Evolutionary conservation across 2,113 vertebrate genomes (phyloP), one percentile per base, ranked within the genome.

Genomic region (Suncus etruscus): DNA sequence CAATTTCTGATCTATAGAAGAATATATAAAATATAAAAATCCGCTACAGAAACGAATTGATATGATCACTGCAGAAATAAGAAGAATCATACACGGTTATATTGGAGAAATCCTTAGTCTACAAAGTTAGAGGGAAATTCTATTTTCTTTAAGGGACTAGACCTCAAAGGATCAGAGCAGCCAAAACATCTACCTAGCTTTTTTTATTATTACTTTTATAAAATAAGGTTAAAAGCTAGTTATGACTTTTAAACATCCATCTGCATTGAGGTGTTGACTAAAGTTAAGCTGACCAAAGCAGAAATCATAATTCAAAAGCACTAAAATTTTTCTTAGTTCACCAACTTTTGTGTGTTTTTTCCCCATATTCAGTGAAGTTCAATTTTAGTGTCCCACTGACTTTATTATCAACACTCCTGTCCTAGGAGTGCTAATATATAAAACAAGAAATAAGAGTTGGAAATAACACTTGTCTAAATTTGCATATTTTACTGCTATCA

Each of bases 231-330:
- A 31, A 47, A 87, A 50, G 8, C 15, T 58, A 16, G 54, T 58
- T 76, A 15, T 51, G 25, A 72, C 78, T 72, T 89, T 75, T 80
- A 75, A 58, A 22, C 11, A 92, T 61, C 15, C 18, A 54, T 7
- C 85, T 48, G 15, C 70, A 75, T 86, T 91, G 68, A 91, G 48
- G 58, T 61, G 6, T 15, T 31, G 79, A 79, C 29, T 74, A 6
- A 47, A 76, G 29, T 25, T 61, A 91, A 78, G 4, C 16, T 86
- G 27, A 29, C 15, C 20, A 81, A 86, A 29, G 6, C 65, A 83
- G 32, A 14, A 72, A 85, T 58, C 24, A 78, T 11, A 68, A 39
- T 63, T 65, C 15, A 70, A 75, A 45, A 45, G 1, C 89, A 51
- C 31, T 93, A 82, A 79, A 86, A 78, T 61, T 3, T 69, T 15